Conservation (phyloP, 53 echinoderm and acorn worm species). For the Mesocentrotus franciscanus region DNA sequence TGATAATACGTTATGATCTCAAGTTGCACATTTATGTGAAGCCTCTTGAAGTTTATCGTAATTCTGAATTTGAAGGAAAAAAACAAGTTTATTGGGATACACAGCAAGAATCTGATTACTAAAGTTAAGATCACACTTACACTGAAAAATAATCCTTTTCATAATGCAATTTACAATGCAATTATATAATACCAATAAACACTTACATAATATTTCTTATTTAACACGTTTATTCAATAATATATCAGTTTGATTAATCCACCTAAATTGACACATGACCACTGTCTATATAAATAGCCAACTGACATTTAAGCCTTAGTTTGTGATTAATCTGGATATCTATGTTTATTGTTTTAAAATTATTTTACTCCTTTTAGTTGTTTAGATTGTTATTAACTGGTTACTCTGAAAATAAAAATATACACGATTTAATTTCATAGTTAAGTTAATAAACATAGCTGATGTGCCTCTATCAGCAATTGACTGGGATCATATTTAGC, state of each 20-base stretch:
- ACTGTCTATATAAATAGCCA: background rate
- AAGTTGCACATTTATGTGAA: background rate
- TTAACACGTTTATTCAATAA: background rate
- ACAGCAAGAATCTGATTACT: background rate
- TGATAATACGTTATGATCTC: too few relatives aligned
- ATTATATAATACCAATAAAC: background rate
- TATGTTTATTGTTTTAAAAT: background rate
- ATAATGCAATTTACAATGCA: background rate
- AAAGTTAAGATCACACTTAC: background rate
- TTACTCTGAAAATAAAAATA: background rate
- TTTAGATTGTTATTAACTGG: background rate
- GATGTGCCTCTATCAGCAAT: background rate
- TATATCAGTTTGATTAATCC: background rate
- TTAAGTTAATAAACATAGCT: background rate
- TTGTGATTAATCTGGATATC: background rate
- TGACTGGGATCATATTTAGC: background rate
- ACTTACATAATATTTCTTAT: constrained; percentile 2
- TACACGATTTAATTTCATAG: background rate
- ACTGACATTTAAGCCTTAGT: background rate
- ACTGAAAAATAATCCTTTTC: background rate
- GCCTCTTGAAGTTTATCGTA: background rate
- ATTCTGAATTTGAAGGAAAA: background rate
- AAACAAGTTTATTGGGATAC: background rate
- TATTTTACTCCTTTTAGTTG: background rate
- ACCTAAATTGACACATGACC: background rate